phyloP scores from a whole-genome alignment of 2,888 invertebrate genomes.

The Synergus umbraculus region DNA sequence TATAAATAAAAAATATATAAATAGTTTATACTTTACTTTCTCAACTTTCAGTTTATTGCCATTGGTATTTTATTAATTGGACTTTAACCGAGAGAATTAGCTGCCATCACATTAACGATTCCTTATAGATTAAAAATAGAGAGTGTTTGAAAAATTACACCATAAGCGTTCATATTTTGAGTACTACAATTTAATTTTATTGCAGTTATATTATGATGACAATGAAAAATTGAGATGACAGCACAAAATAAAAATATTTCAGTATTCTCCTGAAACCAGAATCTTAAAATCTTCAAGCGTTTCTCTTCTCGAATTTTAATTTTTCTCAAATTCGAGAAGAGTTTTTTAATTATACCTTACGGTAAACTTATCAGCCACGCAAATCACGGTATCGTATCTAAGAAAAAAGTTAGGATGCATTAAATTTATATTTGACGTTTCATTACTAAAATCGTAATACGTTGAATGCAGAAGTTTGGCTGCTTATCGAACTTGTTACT shows the following conservation, averaged over 20 bases:
- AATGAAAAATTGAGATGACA: not conserved
- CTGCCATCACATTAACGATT: not conserved
- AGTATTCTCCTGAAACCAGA: not conserved
- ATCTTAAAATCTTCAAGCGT: not conserved
- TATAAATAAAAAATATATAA: constrained; percentile 38
- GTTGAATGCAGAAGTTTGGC: constrained; percentile 2
- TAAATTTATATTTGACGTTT: constrained; percentile 11
- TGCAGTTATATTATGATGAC: not conserved
- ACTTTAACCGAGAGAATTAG: constrained; percentile 27
- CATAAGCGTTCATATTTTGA: constrained; percentile 32
- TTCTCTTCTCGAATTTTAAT: not conserved
- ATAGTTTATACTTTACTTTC: constrained; percentile 11
- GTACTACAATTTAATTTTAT: constrained; percentile 17
- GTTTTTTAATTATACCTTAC: not conserved
- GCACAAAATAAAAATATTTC: constrained; percentile 1
- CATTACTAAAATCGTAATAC: constrained; percentile 34
- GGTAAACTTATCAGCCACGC: constrained; percentile 10
- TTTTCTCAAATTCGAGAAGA: not conserved
- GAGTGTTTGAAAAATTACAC: constrained; percentile 29
- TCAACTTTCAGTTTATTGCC: constrained; percentile 28
- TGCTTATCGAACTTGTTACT: constrained; percentile 38
- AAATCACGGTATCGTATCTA: not conserved
- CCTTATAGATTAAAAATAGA: constrained; percentile 10
- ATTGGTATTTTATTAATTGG: constrained; percentile 23
- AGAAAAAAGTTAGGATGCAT: not conserved